These are phyloP conservation scores for Syrphus vitripennis DNA, from an alignment of 2,888 invertebrate genomes.

Conservation along the genomic window DNA sequence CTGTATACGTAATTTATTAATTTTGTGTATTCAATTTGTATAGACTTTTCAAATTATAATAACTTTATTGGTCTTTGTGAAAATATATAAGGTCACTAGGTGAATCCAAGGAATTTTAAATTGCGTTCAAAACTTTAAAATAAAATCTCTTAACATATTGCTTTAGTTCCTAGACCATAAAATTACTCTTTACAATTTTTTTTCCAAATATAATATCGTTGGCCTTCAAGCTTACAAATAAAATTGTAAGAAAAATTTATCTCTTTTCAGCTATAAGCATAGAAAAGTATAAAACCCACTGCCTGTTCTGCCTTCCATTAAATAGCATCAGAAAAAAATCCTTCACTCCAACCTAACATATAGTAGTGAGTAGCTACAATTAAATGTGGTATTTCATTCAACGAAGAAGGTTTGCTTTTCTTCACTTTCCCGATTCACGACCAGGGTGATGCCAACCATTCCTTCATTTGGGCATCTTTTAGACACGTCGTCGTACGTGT, in stretches of 20 bases:
- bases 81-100: no score
- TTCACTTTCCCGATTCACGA: background rate
- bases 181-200: conserved; percentile 31
- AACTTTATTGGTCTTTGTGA: no score
- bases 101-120: no score
- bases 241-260: background rate
- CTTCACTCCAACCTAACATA: background rate
- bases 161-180: conserved; percentile 29
- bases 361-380: background rate
- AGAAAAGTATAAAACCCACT: conserved; percentile 16
- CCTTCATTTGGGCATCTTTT: background rate
- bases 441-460: background rate
- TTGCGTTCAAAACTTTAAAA: background rate
- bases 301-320: conserved; percentile 34
- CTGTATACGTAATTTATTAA: no score
- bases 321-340: conserved; percentile 51
- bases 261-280: conserved; percentile 8
- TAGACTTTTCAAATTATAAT: no score
- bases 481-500: background rate
- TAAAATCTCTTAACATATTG: conserved; percentile 19
- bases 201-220: conserved; percentile 16
- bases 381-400: conserved; percentile 38
- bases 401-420: conserved; percentile 15
- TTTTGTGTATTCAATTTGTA: no score
- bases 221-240: conserved; percentile 34